Base-by-base conservation (phyloP, 2,113 vertebrate species). In the Carassius carassius region DNA sequence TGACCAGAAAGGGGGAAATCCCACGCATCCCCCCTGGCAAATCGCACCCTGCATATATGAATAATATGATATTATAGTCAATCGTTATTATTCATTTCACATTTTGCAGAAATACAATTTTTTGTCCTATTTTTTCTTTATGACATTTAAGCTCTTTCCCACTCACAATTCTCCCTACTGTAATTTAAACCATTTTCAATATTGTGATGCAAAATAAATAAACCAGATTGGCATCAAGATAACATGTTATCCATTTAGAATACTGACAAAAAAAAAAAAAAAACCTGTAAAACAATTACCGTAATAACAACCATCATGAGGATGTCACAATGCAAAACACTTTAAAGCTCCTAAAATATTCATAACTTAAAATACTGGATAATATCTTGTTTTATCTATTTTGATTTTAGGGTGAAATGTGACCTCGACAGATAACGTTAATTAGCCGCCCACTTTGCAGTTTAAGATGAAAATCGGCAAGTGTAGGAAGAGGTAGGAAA, bases 401-500 rank as follows among this genome's bases (percentile, higher is more conserved):
- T 16, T 65, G 5, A 65, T 65, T 65, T 65, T 32, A 65, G 23
- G 62, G 5, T 16, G 23, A 29, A 65, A 6, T 63, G 1, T 14
- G 23, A 62, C 60, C 4, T 62, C 9, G 41, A 47, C 44, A 47
- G 62, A 13, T 14, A 2, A 13, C 13, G 13, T 65, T 65, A 16
- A 14, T 41, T 41, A 41, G 37, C 6, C 37, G 6, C 37, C 37
- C 7, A 11, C 44, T 47, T 12, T 47, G 2, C 11, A 47, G 44
- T 13, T 47, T 12, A 12, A 65, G 25, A 65, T 65, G 13, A 32
- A 32, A 65, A 65, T 14, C 62, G 0, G 0, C 62, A 16, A 3
- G 62, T 29, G 29, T 29, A 29, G 29, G 29, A 29, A 29, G 29
- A 91, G 83, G 84, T 85, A 84, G 89, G 86, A 88, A 86, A 81